A percentile compares a stretch with the other conserved stretches of the same genome.
Evolutionary conservation across 2,888 invertebrate species (phyloP).

Genomic region (Colostygia pectinataria): DNA sequence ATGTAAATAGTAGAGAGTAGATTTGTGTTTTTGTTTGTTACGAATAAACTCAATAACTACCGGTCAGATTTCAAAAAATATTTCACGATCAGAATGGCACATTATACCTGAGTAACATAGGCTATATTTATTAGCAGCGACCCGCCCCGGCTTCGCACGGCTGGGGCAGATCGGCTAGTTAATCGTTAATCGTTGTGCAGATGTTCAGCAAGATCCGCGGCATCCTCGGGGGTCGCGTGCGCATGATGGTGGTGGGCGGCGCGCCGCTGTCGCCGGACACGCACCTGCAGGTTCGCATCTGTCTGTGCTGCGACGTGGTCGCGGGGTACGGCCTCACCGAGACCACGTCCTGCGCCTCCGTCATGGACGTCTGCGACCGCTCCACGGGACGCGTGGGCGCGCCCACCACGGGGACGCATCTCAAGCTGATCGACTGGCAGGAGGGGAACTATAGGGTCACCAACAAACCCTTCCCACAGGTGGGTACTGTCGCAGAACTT

Average conservation of each 20-base stretch:
- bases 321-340: conserved; percentile 99
- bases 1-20: too few species aligned
- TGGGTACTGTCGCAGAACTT: conserved; percentile 65
- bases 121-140: too few species aligned
- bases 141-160: too few species aligned
- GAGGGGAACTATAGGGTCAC: conserved; percentile 88
- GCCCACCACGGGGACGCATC: conserved; percentile 92
- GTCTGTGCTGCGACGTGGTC: conserved; percentile 94
- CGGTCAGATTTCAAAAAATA: too few species aligned
- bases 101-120: too few species aligned
- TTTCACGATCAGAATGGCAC: too few species aligned
- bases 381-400: conserved; percentile 92
- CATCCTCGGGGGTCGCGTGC: conserved; percentile 94
- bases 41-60: too few species aligned
- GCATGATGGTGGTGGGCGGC: conserved; percentile 95
- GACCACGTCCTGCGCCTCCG: conserved; percentile 96
- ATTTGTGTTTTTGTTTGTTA: too few species aligned
- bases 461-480: conserved; percentile 82
- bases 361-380: conserved; percentile 87
- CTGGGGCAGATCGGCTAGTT: too few species aligned
- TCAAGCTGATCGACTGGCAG: conserved; percentile 94
- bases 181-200: too few species aligned
- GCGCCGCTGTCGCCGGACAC: conserved; percentile 98
- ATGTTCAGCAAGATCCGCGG: conserved; percentile 81
- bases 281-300: conserved; percentile 91